phyloP scores from a whole-genome alignment of 2,113 vertebrate genomes.

The Melospiza melodia region DNA sequence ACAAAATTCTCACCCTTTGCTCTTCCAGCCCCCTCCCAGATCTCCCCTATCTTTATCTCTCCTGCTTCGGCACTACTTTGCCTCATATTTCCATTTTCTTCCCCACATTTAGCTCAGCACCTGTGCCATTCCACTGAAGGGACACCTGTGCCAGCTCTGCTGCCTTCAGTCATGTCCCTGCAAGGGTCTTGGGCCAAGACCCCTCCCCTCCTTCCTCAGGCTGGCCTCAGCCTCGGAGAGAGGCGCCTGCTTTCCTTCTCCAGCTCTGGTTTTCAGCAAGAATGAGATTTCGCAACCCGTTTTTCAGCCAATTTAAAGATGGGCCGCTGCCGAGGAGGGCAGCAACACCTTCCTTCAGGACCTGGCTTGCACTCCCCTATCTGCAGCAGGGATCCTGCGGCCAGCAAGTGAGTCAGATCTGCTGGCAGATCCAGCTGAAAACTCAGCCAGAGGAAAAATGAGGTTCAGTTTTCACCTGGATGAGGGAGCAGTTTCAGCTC shows the following conservation, averaged over 20 bases:
- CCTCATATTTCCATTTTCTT: not conserved
- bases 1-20: not conserved
- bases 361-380: not conserved
- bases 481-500: not conserved
- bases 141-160: not conserved
- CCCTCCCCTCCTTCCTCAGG: not conserved
- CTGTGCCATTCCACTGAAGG: fast-evolving
- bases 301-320: not conserved
- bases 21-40: not conserved
- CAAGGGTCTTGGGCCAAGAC: not conserved
- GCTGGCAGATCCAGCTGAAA: not conserved
- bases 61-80: not conserved
- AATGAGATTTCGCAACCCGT: not conserved
- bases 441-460: not conserved
- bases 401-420: not conserved
- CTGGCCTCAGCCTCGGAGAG: fast-evolving
- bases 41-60: not conserved
- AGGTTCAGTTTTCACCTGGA: constrained; percentile 5
- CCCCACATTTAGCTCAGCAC: fast-evolving
- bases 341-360: constrained; percentile 45
- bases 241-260: not conserved
- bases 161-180: not conserved
- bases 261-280: not conserved
- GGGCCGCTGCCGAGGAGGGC: not conserved
- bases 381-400: not conserved